These are phyloP conservation scores for Acestrorhynchus altus DNA, from an alignment of 2,797 vertebrate genomes.

Conservation along the genomic window DNA sequence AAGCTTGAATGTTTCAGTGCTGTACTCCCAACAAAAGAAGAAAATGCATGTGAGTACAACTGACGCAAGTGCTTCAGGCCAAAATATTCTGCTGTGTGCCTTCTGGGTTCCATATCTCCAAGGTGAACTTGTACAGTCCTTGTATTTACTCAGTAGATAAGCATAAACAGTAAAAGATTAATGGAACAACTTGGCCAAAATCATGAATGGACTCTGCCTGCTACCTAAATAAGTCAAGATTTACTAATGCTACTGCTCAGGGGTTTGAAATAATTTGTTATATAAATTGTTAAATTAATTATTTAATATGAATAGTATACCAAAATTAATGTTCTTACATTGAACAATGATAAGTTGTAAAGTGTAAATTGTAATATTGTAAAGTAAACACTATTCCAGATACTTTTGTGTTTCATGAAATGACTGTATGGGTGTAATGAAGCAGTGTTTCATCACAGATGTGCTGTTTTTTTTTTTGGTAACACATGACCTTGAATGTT, in stretches of 20 bases:
- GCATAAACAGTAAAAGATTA: not conserved
- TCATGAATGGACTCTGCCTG: not conserved
- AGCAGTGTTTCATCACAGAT: no score
- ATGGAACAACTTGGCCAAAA: not conserved
- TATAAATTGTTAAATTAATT: no score
- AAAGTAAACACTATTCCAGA: no score
- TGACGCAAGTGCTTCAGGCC: not conserved
- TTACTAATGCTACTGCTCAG: not conserved
- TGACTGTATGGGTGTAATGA: no score
- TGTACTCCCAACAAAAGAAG: not conserved
- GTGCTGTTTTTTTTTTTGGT: no score
- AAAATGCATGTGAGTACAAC: not conserved
- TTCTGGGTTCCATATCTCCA: slow-evolving; percentile 27
- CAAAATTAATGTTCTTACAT: no score
- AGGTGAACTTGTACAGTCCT: slow-evolving; percentile 29
- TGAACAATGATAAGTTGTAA: no score
- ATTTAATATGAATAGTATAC: no score
- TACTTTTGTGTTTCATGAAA: no score
- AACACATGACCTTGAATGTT: no score
- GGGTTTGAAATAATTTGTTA: no score
- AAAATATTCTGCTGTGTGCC: slow-evolving; percentile 19
- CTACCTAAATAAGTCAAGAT: not conserved
- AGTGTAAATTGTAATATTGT: no score
- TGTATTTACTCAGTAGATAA: slow-evolving; percentile 22
- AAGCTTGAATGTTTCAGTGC: not conserved